Conservation (phyloP, 2,888 invertebrate genomes). For the Drosophila prostipennis region DNA sequence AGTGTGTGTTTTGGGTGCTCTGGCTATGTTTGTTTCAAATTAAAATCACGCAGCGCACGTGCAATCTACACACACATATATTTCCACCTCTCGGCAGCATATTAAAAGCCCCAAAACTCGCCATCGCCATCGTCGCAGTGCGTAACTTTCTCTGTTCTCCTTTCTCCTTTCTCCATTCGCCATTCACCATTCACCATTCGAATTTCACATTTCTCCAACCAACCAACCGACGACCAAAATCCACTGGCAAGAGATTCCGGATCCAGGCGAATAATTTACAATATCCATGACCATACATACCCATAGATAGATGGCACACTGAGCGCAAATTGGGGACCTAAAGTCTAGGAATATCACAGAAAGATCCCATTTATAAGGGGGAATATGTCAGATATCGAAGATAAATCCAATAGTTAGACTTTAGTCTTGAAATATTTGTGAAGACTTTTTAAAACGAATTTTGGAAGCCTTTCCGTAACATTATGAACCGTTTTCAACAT, state of each 20-base stretch:
- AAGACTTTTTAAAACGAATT: neutral
- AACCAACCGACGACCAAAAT: conserved; percentile 2
- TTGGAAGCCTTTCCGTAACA: neutral
- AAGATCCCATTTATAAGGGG: too few relatives aligned
- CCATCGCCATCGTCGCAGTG: conserved; percentile 70
- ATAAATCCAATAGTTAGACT: too few relatives aligned
- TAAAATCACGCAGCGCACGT: conserved; percentile 77
- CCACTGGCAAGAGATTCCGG: conserved; percentile 31
- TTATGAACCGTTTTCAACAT: neutral
- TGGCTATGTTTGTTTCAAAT: conserved; percentile 70
- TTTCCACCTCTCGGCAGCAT: conserved; percentile 62
- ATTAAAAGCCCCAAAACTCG: conserved; percentile 60
- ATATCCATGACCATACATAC: conserved; percentile 21
- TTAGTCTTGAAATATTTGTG: neutral
- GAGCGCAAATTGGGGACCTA: neutral
- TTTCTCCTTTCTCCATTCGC: conserved; percentile 49
- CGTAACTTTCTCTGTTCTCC: conserved; percentile 67
- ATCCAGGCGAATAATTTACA: conserved; percentile 41
- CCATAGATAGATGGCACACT: conserved; percentile 21
- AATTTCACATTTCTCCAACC: neutral
- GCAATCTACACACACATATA: conserved; percentile 48
- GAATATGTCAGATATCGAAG: too few relatives aligned
- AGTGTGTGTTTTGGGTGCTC: conserved; percentile 9
- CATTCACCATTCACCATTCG: neutral
- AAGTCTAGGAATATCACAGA: too few relatives aligned